phyloP scores from a whole-genome alignment of 2,113 vertebrate species.

The Forbesichthys agassizii region DNA sequence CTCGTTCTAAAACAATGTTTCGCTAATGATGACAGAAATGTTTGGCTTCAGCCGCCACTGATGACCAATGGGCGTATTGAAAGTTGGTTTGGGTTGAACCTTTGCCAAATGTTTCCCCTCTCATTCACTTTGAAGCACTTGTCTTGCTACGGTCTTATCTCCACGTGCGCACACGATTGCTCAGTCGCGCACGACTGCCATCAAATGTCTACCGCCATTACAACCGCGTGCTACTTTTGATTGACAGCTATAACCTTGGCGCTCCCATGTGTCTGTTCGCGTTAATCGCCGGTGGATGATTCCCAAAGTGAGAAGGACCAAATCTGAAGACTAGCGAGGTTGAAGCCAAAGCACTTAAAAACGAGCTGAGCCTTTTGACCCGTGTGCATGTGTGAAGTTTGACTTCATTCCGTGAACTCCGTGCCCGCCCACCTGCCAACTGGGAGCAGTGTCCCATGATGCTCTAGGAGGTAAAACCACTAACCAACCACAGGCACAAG shows the following conservation, averaged over 20 bases:
- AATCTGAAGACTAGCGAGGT: background rate
- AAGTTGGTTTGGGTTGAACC: background rate
- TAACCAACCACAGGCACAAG: background rate
- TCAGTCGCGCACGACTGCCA: background rate
- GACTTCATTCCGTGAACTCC: background rate
- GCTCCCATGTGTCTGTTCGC: background rate
- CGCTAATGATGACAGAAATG: too few species aligned
- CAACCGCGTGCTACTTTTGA: background rate
- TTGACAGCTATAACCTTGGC: background rate
- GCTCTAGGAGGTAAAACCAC: background rate
- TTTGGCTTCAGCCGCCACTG: too few species aligned
- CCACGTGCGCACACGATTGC: background rate
- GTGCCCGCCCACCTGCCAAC: background rate
- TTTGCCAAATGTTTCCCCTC: background rate
- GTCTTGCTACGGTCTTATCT: background rate
- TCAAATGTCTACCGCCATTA: too few species aligned
- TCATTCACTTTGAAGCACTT: too few species aligned
- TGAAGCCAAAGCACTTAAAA: background rate
- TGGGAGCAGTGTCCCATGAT: background rate
- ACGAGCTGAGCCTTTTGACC: too few species aligned
- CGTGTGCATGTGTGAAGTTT: too few species aligned
- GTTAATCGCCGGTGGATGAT: background rate
- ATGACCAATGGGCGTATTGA: background rate
- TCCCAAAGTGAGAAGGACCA: too few species aligned
- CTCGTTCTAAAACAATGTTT: too few species aligned